phyloP scores from a whole-genome alignment of 2,888 invertebrate species.

The Tetranychus truncatus region DNA sequence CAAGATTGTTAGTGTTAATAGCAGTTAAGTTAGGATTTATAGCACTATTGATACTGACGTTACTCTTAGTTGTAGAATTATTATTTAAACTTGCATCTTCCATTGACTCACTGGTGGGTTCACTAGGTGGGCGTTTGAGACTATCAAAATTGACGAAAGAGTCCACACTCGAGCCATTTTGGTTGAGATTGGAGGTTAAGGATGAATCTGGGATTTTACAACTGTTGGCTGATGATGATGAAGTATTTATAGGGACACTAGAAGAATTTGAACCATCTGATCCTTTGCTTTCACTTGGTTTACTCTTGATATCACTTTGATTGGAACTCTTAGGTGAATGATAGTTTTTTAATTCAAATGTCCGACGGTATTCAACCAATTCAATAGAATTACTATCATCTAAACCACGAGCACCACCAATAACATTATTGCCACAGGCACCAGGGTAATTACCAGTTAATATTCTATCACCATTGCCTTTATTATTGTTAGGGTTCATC shows the following conservation, averaged over 20 bases:
- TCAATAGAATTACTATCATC: neutral
- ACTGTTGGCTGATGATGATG: neutral
- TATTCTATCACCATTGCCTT: neutral
- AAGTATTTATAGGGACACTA: neutral
- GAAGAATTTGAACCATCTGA: neutral
- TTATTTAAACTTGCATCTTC: neutral
- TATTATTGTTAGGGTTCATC: neutral
- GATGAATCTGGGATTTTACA: neutral
- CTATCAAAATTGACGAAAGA: neutral
- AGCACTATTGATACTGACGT: neutral
- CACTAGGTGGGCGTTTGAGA: neutral
- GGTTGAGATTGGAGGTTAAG: neutral
- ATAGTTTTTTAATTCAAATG: neutral
- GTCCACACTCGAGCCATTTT: neutral
- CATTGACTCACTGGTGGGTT: neutral
- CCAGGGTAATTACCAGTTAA: neutral
- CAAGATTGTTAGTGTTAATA: neutral
- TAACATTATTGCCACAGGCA: neutral
- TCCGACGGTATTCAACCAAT: neutral
- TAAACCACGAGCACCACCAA: neutral
- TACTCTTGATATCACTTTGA: neutral
- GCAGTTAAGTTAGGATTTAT: neutral
- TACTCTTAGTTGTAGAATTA: neutral
- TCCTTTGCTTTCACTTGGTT: constrained; percentile 27
- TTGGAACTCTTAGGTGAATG: neutral